Evolutionary conservation across 2,888 invertebrate species (phyloP), one percentile per base, ranked within the genome.

Genomic region (Cremastinae sp.): DNA sequence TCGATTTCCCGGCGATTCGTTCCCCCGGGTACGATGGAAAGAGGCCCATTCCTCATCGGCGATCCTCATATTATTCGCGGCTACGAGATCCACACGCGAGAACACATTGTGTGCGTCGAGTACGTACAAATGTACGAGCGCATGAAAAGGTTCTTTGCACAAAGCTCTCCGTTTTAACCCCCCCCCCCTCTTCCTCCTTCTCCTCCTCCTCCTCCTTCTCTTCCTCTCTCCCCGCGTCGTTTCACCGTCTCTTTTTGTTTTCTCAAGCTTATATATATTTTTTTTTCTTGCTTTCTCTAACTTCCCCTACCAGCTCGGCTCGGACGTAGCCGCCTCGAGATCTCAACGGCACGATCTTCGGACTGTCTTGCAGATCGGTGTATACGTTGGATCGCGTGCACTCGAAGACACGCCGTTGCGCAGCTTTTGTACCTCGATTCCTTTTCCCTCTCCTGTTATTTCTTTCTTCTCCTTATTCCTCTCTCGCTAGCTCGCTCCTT

Each of bases 371-470:
- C 75, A 74, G 74, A 78, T 78, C 78, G 74, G 2, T 2, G 66
- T 72, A 58, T 77, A 77, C 76, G 73, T 77, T 70, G 76, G 73
- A 77, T 77, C 76, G 76, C 76, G 76, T 77, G 76, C 76, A 73
- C 76, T 71, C 70, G 59, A 71, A 74, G 66, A 78, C 74, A 74
- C 78, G 78, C 54, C 59, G 58, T 54, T 47, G 59, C 43, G 54
- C 65, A 62, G 45, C 70, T 61, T 65, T 22, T 12, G 76, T 65
- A 73, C 49, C 65, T 22, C 45, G 56, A 22, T 14, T 36, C 22
- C 22, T 20, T 49, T 59, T 69, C 45, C 58, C 47, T 71, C 59
- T 41, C 47, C 56, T 53, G 2, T 5, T 28, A 2, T 3, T 28
- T 28, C 5, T 28, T 28, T 28, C 5, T 28, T 28, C 28, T 3